Evolutionary conservation across 92 coral and sea anemone genomes (phyloP).

Genomic region (Muricea muricata): DNA sequence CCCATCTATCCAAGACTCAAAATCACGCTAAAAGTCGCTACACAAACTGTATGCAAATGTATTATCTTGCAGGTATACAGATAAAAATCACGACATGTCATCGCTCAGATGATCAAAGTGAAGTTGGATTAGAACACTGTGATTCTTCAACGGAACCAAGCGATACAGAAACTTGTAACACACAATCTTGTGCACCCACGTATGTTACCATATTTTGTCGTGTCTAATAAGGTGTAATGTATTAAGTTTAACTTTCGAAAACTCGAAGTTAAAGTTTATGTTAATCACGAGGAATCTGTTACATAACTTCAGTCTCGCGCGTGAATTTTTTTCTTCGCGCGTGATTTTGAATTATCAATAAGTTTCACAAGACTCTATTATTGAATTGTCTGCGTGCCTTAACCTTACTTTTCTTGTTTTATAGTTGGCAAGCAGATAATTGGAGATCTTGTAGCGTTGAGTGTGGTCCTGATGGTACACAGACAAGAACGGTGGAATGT

Average conservation of each 20-base stretch:
- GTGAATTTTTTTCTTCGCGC: too few relatives aligned
- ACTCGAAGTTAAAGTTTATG: too few relatives aligned
- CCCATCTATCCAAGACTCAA: too few relatives aligned
- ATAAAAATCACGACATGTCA: slow-evolving; percentile 72
- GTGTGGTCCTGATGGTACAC: slow-evolving; percentile 28
- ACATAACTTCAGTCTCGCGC: too few relatives aligned
- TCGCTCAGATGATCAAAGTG: slow-evolving; percentile 78
- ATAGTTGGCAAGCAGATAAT: slow-evolving; percentile 23
- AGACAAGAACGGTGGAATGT: slow-evolving; percentile 27
- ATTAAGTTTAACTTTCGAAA: too few relatives aligned
- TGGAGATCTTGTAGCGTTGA: slow-evolving; percentile 17
- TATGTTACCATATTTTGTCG: background rate
- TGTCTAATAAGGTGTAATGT: too few relatives aligned
- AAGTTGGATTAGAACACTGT: slow-evolving; percentile 68
- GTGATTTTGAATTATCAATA: too few relatives aligned
- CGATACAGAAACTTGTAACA: slow-evolving; percentile 71
- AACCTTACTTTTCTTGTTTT: background rate
- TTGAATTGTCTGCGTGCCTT: background rate
- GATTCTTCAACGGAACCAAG: slow-evolving; percentile 70
- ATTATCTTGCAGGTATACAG: slow-evolving; percentile 57
- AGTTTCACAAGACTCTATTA: too few relatives aligned
- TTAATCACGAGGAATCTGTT: too few relatives aligned
- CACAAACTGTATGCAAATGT: too few relatives aligned
- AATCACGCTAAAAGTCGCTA: too few relatives aligned
- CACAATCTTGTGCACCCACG: slow-evolving; percentile 81